A percentile compares a stretch with the other conserved stretches of the same genome.
These are phyloP conservation scores for Podilymbus podiceps DNA, from an alignment of 2,113 vertebrate genomes.

Conservation along the genomic window DNA sequence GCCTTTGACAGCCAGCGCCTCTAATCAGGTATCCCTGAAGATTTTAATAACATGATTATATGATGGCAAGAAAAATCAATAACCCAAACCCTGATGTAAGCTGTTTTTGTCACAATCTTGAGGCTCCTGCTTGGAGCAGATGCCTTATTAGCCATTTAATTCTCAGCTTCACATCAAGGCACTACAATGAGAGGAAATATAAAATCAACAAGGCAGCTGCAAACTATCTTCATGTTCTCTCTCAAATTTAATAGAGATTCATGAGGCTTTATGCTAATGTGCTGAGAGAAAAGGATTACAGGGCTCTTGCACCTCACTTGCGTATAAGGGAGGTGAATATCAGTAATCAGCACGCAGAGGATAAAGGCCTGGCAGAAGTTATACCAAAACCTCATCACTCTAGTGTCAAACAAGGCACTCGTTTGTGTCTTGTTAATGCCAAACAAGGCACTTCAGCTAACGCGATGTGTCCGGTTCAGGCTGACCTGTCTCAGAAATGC, in stretches of 20 bases:
- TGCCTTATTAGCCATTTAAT: conserved; percentile 51
- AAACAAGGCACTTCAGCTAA: background rate
- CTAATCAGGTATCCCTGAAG: background rate
- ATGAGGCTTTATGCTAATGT: conserved; percentile 39
- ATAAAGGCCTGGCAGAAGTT: background rate
- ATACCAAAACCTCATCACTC: accelerated
- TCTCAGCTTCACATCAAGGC: conserved; percentile 17
- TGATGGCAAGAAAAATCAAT: conserved; percentile 14
- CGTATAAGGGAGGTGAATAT: background rate
- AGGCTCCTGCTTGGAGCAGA: conserved; percentile 37
- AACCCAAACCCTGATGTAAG: conserved; percentile 9
- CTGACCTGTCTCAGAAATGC: background rate
- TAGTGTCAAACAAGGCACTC: background rate
- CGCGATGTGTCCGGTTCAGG: background rate
- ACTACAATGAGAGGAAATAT: conserved; percentile 17
- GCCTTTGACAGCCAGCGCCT: background rate
- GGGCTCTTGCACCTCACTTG: background rate
- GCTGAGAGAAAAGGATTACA: background rate
- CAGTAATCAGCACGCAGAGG: background rate
- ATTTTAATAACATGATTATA: conserved; percentile 7
- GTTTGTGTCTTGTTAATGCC: background rate
- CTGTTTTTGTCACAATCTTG: conserved; percentile 13
- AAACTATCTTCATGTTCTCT: conserved; percentile 34
- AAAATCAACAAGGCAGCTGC: conserved; percentile 58
- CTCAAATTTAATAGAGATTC: conserved; percentile 59